Percentiles rank a stretch among this genome's conserved stretches.
Conservation (phyloP, 2,888 invertebrate genomes). For the Cenopis cana region DNA sequence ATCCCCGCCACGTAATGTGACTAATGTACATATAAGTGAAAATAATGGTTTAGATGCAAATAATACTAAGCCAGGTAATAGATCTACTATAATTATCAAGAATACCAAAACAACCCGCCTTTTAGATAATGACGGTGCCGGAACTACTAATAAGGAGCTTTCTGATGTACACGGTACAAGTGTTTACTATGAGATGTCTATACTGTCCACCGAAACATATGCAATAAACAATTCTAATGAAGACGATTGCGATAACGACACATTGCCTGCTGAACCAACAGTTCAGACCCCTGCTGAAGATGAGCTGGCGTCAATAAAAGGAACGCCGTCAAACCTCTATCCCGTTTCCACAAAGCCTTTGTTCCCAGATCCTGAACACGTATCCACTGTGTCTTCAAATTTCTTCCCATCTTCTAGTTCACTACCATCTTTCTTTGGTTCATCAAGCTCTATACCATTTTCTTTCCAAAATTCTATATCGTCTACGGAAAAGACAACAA, state of each 20-base stretch:
- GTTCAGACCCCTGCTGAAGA: slow-evolving; percentile 64
- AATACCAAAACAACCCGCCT: slow-evolving; percentile 83
- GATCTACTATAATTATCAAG: slow-evolving; percentile 79
- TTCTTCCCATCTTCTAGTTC: slow-evolving; percentile 58
- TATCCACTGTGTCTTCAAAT: slow-evolving; percentile 56
- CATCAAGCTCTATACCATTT: slow-evolving; percentile 50
- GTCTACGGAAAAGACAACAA: slow-evolving; percentile 62
- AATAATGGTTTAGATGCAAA: slow-evolving; percentile 74
- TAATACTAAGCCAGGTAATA: slow-evolving; percentile 78
- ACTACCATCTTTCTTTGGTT: slow-evolving; percentile 52
- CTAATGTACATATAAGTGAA: slow-evolving; percentile 66
- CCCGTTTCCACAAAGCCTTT: slow-evolving; percentile 53
- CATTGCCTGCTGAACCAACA: slow-evolving; percentile 63
- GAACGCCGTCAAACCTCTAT: slow-evolving; percentile 56
- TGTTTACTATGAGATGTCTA: slow-evolving; percentile 82
- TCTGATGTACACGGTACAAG: slow-evolving; percentile 81
- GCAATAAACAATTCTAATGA: slow-evolving; percentile 68
- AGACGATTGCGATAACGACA: slow-evolving; percentile 77
- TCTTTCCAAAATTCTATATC: slow-evolving; percentile 66
- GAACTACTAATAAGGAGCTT: slow-evolving; percentile 69
- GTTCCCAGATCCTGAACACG: slow-evolving; percentile 45
- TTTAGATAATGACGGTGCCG: slow-evolving; percentile 75
- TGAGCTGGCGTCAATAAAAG: slow-evolving; percentile 61
- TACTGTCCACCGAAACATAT: slow-evolving; percentile 79
- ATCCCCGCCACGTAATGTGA: slow-evolving; percentile 61